Base-by-base conservation (phyloP, 1,140 invertebrate genomes). In the Formica exsecta region DNA sequence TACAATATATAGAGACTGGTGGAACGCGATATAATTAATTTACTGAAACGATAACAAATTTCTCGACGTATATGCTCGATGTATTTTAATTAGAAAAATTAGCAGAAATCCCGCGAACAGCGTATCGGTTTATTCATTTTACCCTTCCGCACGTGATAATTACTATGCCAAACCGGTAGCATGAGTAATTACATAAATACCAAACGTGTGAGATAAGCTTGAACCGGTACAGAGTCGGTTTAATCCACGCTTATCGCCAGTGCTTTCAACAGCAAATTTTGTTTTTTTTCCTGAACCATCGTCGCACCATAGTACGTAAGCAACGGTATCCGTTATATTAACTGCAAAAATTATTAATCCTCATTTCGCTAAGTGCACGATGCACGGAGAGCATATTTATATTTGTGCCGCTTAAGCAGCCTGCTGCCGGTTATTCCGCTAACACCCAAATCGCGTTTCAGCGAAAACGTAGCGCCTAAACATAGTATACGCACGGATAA, bases 281-380 rank as follows among this genome's bases (percentile, higher is more conserved):
- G 70, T 29, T 32, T 32, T 29, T 61, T 57, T 71, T n/a, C 36
- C 7, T 11, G 62, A 22, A 36, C 22, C 66, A 71, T 41, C 25
- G 71, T 22, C 13, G 51, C 59, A 16, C 38, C n/a, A 9, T 16
- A 16, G 19, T 64, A 36, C 16, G 29, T 11, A 36, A 38, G 11
- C 76, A 22, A 61, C 65, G 13, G 4, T 51, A 79, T 79, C 16
- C 29, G n/a, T 41, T 8, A 25, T 13, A 25, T 22, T 32, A 36
- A 59, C 66, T 32, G 13, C 16, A 29, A 13, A 83, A 83, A 62
- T 74, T 73, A 74, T 83, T 73, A 74, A 83, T 61, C 38, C 79
- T 74, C 68, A 74, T 83, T 83, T 74, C 41, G 19, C 68, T 74
- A 74, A 83, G 68, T 74, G 79, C 54, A 48, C 38, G 5, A 41